Evolutionary conservation across 2,113 vertebrate genomes (phyloP), one percentile per base, ranked within the genome.

Genomic region (Psettodes erumei): DNA sequence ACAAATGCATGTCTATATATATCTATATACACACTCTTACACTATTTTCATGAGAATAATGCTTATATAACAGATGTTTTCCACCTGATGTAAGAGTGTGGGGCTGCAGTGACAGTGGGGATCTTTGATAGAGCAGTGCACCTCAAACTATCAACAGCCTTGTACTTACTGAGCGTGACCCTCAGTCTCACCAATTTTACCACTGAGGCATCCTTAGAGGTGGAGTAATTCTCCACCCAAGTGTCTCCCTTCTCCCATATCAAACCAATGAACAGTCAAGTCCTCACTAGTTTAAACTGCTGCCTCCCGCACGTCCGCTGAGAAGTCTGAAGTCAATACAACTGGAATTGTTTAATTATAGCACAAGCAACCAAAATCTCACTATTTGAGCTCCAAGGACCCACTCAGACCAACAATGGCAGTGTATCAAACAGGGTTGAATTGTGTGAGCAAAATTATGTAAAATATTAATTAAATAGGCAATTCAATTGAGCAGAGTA

Each of bases 181-280:
- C 56, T 35, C 38, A 79, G 13, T 43, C 55, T 51, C 47, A 54
- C 58, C 43, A 30, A 19, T 30, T 72, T 67, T 63, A 32, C 33
- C 21, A 53, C 25, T 47, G 71, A 75, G 45, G 56, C 25, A 56
- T 79, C 61, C 60, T 69, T 72, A 64, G 35, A 63, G n/a, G 50
- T 37, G 40, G 11, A 81, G 71, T 50, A 71, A 71, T 37, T 77
- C 58, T 69, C 50, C 6, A 28, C 35, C 60, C 19, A 51, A 32
- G 28, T 18, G 5, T 32, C 58, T 50, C 30, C 53, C 61, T 43
- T n/a, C 11, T 50, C 33, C 50, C 35, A 54, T 35, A 69, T 63
- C 64, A 53, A 77, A 73, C 66, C 51, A 53, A 21, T 53, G 35
- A 54, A 25, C 35, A 60, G 38, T 64, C 69, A 59, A 69, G 23